Evolutionary conservation across 2,888 invertebrate species (phyloP), one percentile per base, ranked within the genome.

Genomic region (Furcula furcula): DNA sequence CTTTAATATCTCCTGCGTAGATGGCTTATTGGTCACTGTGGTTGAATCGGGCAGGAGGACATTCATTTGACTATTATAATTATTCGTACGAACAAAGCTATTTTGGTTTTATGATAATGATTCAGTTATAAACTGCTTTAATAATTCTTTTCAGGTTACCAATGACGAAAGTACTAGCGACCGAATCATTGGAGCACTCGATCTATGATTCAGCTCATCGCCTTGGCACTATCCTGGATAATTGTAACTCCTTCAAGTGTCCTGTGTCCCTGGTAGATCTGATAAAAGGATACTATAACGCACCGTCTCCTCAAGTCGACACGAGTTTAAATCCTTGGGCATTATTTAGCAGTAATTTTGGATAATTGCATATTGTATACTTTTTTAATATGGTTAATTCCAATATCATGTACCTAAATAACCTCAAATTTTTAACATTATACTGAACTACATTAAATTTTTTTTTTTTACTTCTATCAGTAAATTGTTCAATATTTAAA

Each of bases 201-300:
- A 83, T 90, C 11, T 94, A 94, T 63, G 91, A 92, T 39, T 79
- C 82, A 32, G 93, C 94, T 2, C 92, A 92, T 32, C 65, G 74
- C 0, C 44, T 77, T 0, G 74, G 77, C 0, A 43, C 32, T 0
- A 31, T 76, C 0, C 34, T 73, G 0, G 61, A 75, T 0, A 70
- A 91, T 45, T 94, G 94, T 59, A 76, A 81, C 3, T 26, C 38
- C 4, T 89, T 90, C 37, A 81, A 75, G 12, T 94, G 94, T 70
- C 91, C 91, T 9, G 87, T 94, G 62, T 94, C 94, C 1, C 72
- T 94, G 41, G 84, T 94, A 34, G 93, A 94, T 55, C 72, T 93
- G 76, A 92, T 92, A 11, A 78, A 93, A 43, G 94, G 93, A 10
- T 79, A 78, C 30, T 78, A 81, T 26, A 70, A 76, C n/a, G 74